Evolutionary conservation across 2,113 vertebrate genomes (phyloP), one percentile per base, ranked within the genome.

Genomic region (Corythaeola cristata): DNA sequence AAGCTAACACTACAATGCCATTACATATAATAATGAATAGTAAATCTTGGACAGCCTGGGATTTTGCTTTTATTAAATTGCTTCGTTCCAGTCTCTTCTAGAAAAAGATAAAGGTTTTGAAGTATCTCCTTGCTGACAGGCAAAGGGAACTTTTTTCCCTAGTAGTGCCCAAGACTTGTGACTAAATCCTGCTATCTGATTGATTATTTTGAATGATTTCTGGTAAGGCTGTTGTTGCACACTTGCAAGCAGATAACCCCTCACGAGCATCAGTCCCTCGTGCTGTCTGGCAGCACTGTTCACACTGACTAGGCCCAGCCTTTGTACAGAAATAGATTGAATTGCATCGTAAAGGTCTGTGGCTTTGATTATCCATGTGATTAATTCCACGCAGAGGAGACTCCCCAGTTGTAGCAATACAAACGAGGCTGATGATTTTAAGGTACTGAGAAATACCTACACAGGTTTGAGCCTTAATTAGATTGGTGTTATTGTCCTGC

Each of bases 1-100:
- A n/a, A 72, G 28, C n/a, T n/a, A 50, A n/a, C 18, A 23, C n/a
- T 49, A 33, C 0, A 1, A 8, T 67, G 10, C 15, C 5, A 0
- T 49, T 67, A 6, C 12, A 9, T 41, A 9, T 22, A 59, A 33
- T 9, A 39, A 39, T 39, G 10, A 66, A 11, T 8, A 69, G 26
- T 30, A 37, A 71, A 81, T 72, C 52, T 72, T 72, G 30, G n/a
- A 22, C 39, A 39, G 33, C n/a, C 22, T 67, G 26, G 49, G n/a
- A 47, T 64, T 47, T 64, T 71, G 22, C 50, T 71, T 75, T 71
- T 63, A 47, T 53, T 64, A 37, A 64, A 49, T 55, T 37, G 39
- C 23, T 59, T 85, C 86, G 10, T 41, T 59, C 12, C 44, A 35
- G 18, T 69, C 49, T 76, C 20, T 41, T 47, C 49, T 55, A 53